Base-by-base conservation (phyloP, 1,140 invertebrate genomes). In the Brachionus plicatilis region DNA sequence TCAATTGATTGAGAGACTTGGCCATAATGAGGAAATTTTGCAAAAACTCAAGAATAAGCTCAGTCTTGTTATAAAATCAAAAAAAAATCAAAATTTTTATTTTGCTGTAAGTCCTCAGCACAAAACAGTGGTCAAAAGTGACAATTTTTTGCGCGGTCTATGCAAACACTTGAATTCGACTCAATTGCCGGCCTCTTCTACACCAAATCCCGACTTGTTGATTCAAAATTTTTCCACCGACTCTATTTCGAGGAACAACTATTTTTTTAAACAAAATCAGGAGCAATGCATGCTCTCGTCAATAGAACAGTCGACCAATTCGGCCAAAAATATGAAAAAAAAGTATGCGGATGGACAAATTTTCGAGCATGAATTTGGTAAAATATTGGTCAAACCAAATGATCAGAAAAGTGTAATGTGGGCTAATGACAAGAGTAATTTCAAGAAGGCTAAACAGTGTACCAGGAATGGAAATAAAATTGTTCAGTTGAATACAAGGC, bases 21-120 rank as follows among this genome's bases (percentile, higher is more conserved):
- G 68, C 17, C 3, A 24, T 17, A 24, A 72, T 72, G 68, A 72
- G 17, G 68, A 72, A 43, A 72, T 43, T 14, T 72, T 72, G 20
- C 33, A 72, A 47, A 20, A 41, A 9, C 37, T 72, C 1, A 72
- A 72, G 24, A 72, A 72, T 43, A 72, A 72, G 24, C 20, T 72
- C 8, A 72, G 68, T 72, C 3, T 72, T 8, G 17, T 43, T 17
- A 72, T 72, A 9, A 72, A 72, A 17, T 72, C 68, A 17, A 72
- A 72, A 33, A 72, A 72, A 20, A 72, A 72, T 72, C 33, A 72
- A 43, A 72, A 72, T 72, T 72, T 72, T 45, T 72, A 72, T 72
- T 72, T 72, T 72, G 68, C 33, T 20, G 68, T 72, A 20, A 72
- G 68, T 72, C 68, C 68, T 14, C 33, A 72, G 68, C 68, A 72